These are phyloP conservation scores for Malacoctenus gilli DNA, from an alignment of 2,797 vertebrate genomes.

Conservation along the genomic window DNA sequence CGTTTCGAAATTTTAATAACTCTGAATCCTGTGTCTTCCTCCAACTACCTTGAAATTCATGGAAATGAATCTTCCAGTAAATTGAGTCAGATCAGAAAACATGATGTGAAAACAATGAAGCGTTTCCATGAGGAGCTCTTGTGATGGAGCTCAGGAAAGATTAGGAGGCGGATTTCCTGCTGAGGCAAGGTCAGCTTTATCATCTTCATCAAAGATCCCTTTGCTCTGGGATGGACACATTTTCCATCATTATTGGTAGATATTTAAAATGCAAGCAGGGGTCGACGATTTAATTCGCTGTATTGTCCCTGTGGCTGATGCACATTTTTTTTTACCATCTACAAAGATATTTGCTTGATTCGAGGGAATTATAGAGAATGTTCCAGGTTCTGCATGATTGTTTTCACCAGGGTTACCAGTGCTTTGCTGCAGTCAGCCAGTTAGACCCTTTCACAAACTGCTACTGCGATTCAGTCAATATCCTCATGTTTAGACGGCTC, in stretches of 20 bases:
- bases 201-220: too few species aligned
- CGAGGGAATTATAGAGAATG: slow-evolving; percentile 3
- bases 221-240: too few species aligned
- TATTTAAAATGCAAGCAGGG: too few species aligned
- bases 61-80: background rate
- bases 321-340: slow-evolving; percentile 11
- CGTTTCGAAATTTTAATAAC: too few species aligned
- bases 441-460: background rate
- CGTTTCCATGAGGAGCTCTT: background rate
- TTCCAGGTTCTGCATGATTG: slow-evolving; percentile 8
- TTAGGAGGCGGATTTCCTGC: background rate
- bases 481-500: slow-evolving; percentile 1
- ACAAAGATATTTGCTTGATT: slow-evolving; percentile 2
- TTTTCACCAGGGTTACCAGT: slow-evolving; percentile 1
- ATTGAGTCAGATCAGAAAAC: background rate
- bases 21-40: background rate
- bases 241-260: too few species aligned
- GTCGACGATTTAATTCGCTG: too few species aligned
- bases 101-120: background rate
- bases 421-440: slow-evolving; percentile 7
- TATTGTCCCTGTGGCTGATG: background rate
- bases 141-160: background rate
- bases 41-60: slow-evolving; percentile 1
- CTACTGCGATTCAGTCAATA: slow-evolving; percentile 7
- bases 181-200: background rate